phyloP scores from a whole-genome alignment of 2,797 vertebrate genomes.

The Falco concolor region DNA sequence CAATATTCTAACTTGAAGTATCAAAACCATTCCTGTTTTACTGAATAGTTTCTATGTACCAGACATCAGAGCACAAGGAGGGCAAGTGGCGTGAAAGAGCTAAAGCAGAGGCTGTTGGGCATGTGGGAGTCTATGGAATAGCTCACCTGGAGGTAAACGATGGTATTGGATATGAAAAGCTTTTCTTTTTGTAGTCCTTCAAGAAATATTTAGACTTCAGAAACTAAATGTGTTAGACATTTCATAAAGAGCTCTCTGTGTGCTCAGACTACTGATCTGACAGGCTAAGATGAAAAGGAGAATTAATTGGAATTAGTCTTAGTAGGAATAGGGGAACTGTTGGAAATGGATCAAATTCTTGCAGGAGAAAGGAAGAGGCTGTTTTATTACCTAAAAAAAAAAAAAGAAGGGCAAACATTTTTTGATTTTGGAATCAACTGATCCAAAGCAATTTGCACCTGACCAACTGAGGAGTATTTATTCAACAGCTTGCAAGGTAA shows the following conservation, averaged over 20 bases:
- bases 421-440: constrained; percentile 9
- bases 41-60: not conserved
- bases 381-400: not conserved
- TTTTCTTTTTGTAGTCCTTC: not conserved
- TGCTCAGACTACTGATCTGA: not conserved
- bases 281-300: not conserved
- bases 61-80: not conserved
- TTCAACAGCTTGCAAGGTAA: not conserved
- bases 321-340: not conserved
- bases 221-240: not conserved
- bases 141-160: not conserved
- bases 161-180: not conserved
- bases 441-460: constrained; percentile 12
- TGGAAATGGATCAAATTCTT: not conserved
- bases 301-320: constrained; percentile 6
- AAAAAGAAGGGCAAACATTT: not conserved
- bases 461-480: not conserved
- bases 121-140: not conserved
- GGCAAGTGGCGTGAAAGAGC: not conserved
- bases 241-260: not conserved
- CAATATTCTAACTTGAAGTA: not conserved
- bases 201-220: not conserved
- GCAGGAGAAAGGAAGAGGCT: not conserved
- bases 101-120: not conserved
- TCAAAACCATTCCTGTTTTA: not conserved